phyloP scores from a whole-genome alignment of 2,888 invertebrate genomes.

The Marasmarcha lunaedactyla region DNA sequence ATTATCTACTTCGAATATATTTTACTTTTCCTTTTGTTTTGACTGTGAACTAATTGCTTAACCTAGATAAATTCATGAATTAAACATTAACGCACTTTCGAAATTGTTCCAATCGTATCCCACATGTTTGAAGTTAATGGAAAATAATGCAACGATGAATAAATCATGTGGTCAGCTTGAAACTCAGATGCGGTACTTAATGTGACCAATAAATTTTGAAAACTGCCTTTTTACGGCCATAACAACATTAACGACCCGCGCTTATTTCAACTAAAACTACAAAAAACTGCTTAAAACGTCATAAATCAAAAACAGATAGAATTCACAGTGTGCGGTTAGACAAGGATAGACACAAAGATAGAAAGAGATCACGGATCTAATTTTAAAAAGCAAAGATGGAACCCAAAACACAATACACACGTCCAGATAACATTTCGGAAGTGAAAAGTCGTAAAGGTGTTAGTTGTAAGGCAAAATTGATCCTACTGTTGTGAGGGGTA shows the following conservation, averaged over 20 bases:
- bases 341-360: constrained; percentile 21
- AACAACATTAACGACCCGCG: constrained; percentile 57
- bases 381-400: constrained; percentile 70
- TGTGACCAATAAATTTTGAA: constrained; percentile 56
- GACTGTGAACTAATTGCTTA: no score
- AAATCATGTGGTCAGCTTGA: constrained; percentile 29
- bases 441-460: constrained; percentile 41
- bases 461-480: constrained; percentile 37
- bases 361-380: constrained; percentile 56
- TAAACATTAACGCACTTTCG: no score
- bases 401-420: constrained; percentile 63
- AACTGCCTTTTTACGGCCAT: constrained; percentile 59
- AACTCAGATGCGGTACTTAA: constrained; percentile 23
- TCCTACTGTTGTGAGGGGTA: constrained; percentile 39
- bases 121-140: neutral
- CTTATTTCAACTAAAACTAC: constrained; percentile 59
- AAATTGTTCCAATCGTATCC: no score
- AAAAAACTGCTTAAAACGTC: constrained; percentile 58
- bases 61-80: no score
- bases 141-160: constrained; percentile 28
- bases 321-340: constrained; percentile 54
- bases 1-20: no score
- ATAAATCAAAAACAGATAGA: constrained; percentile 60
- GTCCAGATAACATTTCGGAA: constrained; percentile 45
- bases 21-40: no score